phyloP scores from a whole-genome alignment of 2,888 invertebrate genomes.

The Junonia oenone region DNA sequence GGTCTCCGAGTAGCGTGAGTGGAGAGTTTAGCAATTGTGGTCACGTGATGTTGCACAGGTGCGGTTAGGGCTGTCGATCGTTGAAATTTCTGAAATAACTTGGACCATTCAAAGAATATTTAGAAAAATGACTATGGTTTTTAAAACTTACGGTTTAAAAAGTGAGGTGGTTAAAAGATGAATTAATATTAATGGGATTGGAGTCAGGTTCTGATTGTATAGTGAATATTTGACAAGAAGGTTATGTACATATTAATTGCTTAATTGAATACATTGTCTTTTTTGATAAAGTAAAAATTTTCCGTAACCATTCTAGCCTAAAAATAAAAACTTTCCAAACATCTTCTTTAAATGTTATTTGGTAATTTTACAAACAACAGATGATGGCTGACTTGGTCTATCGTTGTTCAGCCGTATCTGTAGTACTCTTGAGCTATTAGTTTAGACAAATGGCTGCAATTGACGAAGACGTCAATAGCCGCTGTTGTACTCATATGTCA shows the following conservation, averaged over 20 bases:
- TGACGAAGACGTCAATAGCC: background rate
- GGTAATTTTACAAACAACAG: background rate
- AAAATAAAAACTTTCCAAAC: background rate
- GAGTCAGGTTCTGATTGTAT: too few relatives aligned
- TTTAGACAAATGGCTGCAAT: background rate
- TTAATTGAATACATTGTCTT: too few relatives aligned
- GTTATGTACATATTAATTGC: too few relatives aligned
- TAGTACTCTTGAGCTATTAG: background rate
- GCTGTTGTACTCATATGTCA: background rate
- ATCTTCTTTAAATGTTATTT: background rate
- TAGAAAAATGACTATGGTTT: background rate
- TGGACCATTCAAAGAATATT: background rate
- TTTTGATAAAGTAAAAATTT: too few relatives aligned
- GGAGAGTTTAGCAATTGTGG: slow-evolving; percentile 2
- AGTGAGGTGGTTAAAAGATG: too few relatives aligned
- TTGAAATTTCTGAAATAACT: background rate
- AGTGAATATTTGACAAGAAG: too few relatives aligned
- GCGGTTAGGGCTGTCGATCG: background rate
- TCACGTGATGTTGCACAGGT: slow-evolving; percentile 12
- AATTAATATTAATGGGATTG: too few relatives aligned
- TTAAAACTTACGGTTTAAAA: too few relatives aligned
- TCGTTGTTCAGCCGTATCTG: background rate
- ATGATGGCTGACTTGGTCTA: background rate
- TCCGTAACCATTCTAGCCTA: too few relatives aligned
- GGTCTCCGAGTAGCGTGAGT: slow-evolving; percentile 6